Base-by-base conservation (phyloP, 2,888 invertebrate species). In the Pristionchus japonicus region DNA sequence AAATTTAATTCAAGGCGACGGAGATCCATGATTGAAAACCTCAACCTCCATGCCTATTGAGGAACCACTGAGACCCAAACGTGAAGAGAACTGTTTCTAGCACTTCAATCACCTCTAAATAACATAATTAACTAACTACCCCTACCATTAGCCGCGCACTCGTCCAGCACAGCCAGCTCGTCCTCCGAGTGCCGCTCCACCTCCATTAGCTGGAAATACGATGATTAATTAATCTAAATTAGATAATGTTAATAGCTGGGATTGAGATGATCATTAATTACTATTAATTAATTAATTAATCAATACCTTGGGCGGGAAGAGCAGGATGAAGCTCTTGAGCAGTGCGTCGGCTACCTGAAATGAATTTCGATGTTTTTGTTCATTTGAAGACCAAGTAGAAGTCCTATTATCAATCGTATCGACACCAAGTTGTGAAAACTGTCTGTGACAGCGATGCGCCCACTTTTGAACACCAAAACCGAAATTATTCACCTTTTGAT, bases 181-280 rank as follows among this genome's bases (percentile, higher is more conserved):
- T 92, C 92, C 17, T 90, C 89, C 27, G 91, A 90, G 86, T 91
- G 89, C 13, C 92, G 74, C 80, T 90, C 91, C 17, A 89, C 87
- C 88, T 92, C 92, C 90, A 92, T 89, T n/a, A 89, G 34, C 89
- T 89, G 52, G 27, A 85, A 77, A 88, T 34, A 2, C 11, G 23
- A 7, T 27, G 9, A 57, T 7, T 70, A 34, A 74, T 37, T 74
- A 37, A 74, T 17, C 34, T 43, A 43, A n/a, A n/a, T n/a, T n/a
- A n/a, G n/a, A n/a, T n/a, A n/a, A n/a, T n/a, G n/a, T n/a, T n/a
- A n/a, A n/a, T n/a, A n/a, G n/a, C n/a, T n/a, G n/a, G n/a, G n/a
- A n/a, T n/a, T n/a, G n/a, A n/a, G n/a, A n/a, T n/a, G n/a, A n/a
- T n/a, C n/a, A 43, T 43, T 34, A 40, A 77, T 77, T 17, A 37